These are phyloP conservation scores for Paralvinella palmiformis DNA, from an alignment of 1,140 invertebrate genomes.

Conservation along the genomic window DNA sequence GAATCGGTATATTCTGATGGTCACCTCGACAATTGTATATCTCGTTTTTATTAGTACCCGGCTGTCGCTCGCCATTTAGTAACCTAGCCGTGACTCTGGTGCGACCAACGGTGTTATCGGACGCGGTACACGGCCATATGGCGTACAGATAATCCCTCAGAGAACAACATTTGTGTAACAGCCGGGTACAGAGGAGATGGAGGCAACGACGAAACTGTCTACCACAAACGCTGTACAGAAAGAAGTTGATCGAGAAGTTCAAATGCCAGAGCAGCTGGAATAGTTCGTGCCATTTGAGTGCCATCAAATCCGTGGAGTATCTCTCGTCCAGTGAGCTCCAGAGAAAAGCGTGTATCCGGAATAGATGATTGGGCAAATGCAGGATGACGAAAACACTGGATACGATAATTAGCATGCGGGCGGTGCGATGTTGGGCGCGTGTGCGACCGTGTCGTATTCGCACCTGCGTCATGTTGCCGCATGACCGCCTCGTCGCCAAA, in stretches of 20 bases:
- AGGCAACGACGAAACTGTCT: slow-evolving; percentile 65
- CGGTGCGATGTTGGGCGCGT: slow-evolving; percentile 61
- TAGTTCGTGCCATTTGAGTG: slow-evolving; percentile 53
- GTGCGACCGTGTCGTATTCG: slow-evolving; percentile 27
- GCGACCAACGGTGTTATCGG: no score
- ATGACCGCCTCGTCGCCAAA: slow-evolving; percentile 5
- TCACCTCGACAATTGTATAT: no score
- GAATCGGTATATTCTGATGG: no score
- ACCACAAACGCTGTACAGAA: slow-evolving; percentile 72
- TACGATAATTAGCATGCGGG: slow-evolving; percentile 73
- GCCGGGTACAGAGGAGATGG: neutral
- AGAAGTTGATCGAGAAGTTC: slow-evolving; percentile 77
- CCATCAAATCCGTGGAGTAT: slow-evolving; percentile 13
- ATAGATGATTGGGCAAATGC: slow-evolving; percentile 59
- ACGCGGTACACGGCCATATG: no score
- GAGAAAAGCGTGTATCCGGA: slow-evolving; percentile 32
- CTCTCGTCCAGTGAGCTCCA: slow-evolving; percentile 14
- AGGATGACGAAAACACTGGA: slow-evolving; percentile 70
- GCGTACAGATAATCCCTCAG: no score
- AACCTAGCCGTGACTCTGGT: no score
- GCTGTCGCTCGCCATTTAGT: no score
- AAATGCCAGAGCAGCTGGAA: slow-evolving; percentile 62
- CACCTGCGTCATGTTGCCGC: slow-evolving; percentile 35
- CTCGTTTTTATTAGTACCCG: no score
- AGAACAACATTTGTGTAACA: no score